Percentiles rank a stretch among this genome's conserved stretches.
phyloP scores from a whole-genome alignment of 2,888 invertebrate species.

The Hirtodrosophila histrioides region DNA sequence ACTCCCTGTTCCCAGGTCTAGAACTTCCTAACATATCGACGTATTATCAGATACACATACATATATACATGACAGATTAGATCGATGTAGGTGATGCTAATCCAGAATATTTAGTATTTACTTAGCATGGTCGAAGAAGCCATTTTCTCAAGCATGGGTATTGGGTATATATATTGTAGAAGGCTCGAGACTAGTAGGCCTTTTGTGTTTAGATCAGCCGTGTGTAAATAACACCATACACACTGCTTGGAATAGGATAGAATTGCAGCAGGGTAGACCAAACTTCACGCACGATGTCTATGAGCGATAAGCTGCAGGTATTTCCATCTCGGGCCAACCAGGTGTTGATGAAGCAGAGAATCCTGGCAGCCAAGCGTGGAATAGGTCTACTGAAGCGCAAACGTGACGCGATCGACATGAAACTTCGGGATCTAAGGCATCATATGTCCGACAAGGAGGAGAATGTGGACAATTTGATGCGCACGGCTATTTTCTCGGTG shows the following conservation, averaged over 20 bases:
- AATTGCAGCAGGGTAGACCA: not conserved
- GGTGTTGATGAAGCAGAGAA: slow-evolving; percentile 71
- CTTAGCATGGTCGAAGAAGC: too few species aligned
- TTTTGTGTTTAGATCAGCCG: not conserved
- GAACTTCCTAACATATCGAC: too few species aligned
- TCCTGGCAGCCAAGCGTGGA: slow-evolving; percentile 69
- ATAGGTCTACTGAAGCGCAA: slow-evolving; percentile 75
- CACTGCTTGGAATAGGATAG: not conserved
- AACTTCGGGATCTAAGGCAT: slow-evolving; percentile 61
- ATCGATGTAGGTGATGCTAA: too few species aligned
- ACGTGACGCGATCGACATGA: slow-evolving; percentile 78
- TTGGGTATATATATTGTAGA: too few species aligned
- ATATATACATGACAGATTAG: too few species aligned
- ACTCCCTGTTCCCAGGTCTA: too few species aligned
- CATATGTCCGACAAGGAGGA: slow-evolving; percentile 39
- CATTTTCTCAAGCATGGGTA: too few species aligned
- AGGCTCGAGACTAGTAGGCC: not conserved
- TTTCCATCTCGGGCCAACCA: slow-evolving; percentile 79
- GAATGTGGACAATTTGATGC: slow-evolving; percentile 48
- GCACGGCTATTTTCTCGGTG: slow-evolving; percentile 70
- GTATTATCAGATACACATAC: too few species aligned
- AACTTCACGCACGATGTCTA: slow-evolving; percentile 48
- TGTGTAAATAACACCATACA: not conserved
- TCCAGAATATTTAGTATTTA: too few species aligned
- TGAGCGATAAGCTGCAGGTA: slow-evolving; percentile 57